Evolutionary conservation across 1,140 invertebrate genomes (phyloP).

Genomic region (Arion vulgaris): DNA sequence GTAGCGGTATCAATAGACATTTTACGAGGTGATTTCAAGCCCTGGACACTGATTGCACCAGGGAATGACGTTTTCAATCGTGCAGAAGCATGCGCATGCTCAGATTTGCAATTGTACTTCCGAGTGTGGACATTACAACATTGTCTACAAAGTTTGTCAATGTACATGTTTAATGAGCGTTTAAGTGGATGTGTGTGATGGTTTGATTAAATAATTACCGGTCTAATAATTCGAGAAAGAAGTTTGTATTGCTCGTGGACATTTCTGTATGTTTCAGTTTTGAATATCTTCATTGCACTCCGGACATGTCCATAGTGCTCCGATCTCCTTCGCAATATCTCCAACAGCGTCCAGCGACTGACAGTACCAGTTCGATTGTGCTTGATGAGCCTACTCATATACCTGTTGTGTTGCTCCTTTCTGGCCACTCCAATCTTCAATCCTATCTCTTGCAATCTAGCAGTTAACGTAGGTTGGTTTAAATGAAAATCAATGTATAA

Average conservation of each 20-base stretch:
- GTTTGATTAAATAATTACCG: neutral
- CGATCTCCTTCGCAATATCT: too few species aligned
- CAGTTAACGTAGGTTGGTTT: too few species aligned
- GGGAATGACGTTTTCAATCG: neutral
- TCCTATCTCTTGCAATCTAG: too few species aligned
- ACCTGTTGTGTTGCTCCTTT: too few species aligned
- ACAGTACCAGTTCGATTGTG: too few species aligned
- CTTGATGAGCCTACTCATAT: too few species aligned
- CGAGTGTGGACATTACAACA: neutral
- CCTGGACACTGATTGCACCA: neutral
- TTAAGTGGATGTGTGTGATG: neutral
- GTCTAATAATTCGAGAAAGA: neutral
- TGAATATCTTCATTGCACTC: too few species aligned
- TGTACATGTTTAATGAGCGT: neutral
- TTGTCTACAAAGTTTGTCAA: neutral
- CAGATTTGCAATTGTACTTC: neutral
- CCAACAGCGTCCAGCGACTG: too few species aligned
- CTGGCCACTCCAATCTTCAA: too few species aligned
- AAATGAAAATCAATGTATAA: too few species aligned
- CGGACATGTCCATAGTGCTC: too few species aligned
- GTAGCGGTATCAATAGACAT: neutral
- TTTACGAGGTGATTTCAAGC: conserved; percentile 2
- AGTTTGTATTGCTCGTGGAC: neutral
- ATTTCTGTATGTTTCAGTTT: too few species aligned
- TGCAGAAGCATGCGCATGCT: neutral